Conservation (phyloP, 2,888 invertebrate genomes). For the Mycalesis mineus region DNA sequence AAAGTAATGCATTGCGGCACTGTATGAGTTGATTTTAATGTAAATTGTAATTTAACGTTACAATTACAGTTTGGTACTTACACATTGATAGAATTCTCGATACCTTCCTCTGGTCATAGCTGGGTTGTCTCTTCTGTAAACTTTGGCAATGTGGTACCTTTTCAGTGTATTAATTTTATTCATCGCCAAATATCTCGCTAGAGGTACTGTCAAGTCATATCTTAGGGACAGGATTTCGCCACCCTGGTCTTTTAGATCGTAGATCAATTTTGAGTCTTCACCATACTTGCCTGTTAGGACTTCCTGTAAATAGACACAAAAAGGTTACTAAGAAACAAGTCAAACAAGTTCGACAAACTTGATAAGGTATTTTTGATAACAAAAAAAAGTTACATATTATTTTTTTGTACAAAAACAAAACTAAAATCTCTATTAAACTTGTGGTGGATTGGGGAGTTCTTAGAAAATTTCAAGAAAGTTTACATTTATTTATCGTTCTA, state of each 20-base stretch:
- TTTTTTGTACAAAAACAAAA: too few species aligned
- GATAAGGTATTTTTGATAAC: conserved; percentile 86
- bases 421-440: too few species aligned
- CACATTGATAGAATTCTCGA: conserved; percentile 99
- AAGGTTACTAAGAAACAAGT: too few species aligned
- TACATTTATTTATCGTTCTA: too few species aligned
- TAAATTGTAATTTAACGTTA: too few species aligned
- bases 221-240: conserved; percentile 97
- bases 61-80: conserved; percentile 81
- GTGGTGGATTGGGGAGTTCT: too few species aligned
- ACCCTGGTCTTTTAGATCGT: conserved; percentile 98
- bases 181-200: conserved; percentile 99
- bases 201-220: conserved; percentile 98
- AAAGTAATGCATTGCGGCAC: too few species aligned
- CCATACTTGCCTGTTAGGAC: conserved; percentile 99
- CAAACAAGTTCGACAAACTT: conserved; percentile 94
- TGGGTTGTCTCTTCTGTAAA: conserved; percentile 98
- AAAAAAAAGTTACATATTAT: too few species aligned
- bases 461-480: too few species aligned
- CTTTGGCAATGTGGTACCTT: conserved; percentile 99
- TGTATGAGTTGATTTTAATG: too few species aligned
- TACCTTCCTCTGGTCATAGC: conserved; percentile 97
- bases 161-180: conserved; percentile 96
- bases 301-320: conserved; percentile 80
- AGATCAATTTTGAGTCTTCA: conserved; percentile 99